phyloP scores from a whole-genome alignment of 2,797 vertebrate species.

The Astyanax mexicanus region DNA sequence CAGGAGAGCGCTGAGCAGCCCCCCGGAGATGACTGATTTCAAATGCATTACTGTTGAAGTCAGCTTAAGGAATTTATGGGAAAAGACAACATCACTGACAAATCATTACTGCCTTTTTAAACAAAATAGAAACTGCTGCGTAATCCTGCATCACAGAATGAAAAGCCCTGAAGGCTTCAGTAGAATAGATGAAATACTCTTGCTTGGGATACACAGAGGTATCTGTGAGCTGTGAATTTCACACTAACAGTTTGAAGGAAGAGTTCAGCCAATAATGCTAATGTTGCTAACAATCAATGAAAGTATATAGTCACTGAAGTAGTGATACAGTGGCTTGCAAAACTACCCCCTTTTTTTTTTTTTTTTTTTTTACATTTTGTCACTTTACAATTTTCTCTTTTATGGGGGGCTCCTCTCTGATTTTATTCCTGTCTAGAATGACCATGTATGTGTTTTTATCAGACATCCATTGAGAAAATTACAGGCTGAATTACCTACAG shows the following conservation, averaged over 20 bases:
- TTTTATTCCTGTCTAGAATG: too few relatives aligned
- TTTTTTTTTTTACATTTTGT: too few relatives aligned
- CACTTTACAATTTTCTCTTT: too few relatives aligned
- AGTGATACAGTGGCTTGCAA: too few relatives aligned
- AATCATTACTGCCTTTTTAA: slow-evolving; percentile 22
- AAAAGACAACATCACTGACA: slow-evolving; percentile 4
- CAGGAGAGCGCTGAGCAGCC: not conserved
- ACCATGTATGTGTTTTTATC: too few relatives aligned
- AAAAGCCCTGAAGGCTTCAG: not conserved
- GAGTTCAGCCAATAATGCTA: not conserved
- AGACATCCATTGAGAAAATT: too few relatives aligned
- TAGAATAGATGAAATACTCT: not conserved
- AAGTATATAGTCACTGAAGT: not conserved
- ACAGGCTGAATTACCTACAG: too few relatives aligned
- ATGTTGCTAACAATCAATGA: not conserved
- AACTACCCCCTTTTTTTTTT: too few relatives aligned
- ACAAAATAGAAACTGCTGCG: slow-evolving; percentile 23
- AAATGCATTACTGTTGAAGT: slow-evolving; percentile 38
- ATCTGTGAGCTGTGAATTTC: not conserved
- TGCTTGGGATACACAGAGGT: not conserved
- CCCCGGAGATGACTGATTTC: slow-evolving; percentile 34
- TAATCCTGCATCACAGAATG: slow-evolving; percentile 16
- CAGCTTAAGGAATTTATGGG: slow-evolving; percentile 20
- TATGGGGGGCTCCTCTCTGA: too few relatives aligned
- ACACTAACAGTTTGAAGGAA: not conserved